Evolutionary conservation across 2,797 vertebrate species (phyloP), one percentile per base, ranked within the genome.

Genomic region (Etheostoma nigrum): DNA sequence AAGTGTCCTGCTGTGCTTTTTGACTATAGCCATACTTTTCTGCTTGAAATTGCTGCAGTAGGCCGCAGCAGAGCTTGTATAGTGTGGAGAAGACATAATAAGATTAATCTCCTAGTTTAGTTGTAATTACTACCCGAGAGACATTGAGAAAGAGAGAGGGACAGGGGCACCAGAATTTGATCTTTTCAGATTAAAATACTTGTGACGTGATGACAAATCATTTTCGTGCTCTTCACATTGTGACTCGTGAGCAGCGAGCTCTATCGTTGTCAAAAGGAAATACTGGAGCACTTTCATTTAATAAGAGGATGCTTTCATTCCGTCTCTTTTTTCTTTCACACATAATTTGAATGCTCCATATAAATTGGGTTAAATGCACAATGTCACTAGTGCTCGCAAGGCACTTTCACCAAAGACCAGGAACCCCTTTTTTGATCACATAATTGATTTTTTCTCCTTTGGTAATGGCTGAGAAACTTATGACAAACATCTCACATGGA

Each of bases 331-430:
- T 90, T 87, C 86, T 86, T 90, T 87, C 86, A 89, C 91, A 88
- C 90, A 79, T 86, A 73, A 86, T 83, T 86, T 87, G 86, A 90
- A 81, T 60, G 76, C 78, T 78, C 64, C 51, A 25, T 79, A 64
- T 81, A 90, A 92, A 93, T 91, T 84, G 71, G 90, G 93, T 94
- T 88, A 93, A 92, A 91, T 81, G 80, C 85, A 81, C 84, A 89
- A 90, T 92, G 92, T 92, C 74, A 91, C 81, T 36, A 47, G 21
- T 52, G 81, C 76, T 82, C 30, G 55, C 40, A 42, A 73, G 67
- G 67, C 58, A 65, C 78, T 75, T 86, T 88, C 76, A 68, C 67
- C 76, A 69, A 84, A 76, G 72, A 82, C 52, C 77, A 80, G 82
- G 76, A 75, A 76, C 57, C 40, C 67, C 64, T 53, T 40, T 73